Evolutionary conservation across 2,888 invertebrate species (phyloP), one percentile per base, ranked within the genome.

Genomic region (Eucriotettix oculatus): DNA sequence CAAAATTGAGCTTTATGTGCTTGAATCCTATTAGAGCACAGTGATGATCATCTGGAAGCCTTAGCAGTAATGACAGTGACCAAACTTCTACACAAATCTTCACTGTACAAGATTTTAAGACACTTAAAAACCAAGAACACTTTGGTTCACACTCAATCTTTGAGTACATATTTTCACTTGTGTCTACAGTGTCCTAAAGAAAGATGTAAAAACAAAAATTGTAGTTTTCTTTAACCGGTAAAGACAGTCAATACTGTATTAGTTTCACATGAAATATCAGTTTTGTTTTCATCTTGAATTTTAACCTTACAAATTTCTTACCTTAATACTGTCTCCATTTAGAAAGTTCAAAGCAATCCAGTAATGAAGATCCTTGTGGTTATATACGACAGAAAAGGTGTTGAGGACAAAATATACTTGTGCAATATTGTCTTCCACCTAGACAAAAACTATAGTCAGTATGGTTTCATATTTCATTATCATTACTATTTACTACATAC

Each of bases 331-430:
- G 9, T 48, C 12, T 48, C 5, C n/a, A 48, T 48, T 48, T 14
- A 48, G 48, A 48, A 48, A 48, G 48, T 48, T 48, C 12, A 14
- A n/a, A 9, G n/a, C 48, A 14, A 48, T 48, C 48, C 48, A 48
- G 48, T n/a, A 48, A 48, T 48, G 48, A 12, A 48, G n/a, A n/a
- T 48, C 79, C 62, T 76, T 76, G 66, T 84, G 82, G 68, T 83
- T 81, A 67, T 89, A 90, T 29, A 79, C 81, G 9, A 87, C 71
- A 64, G 82, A 80, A 65, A 90, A 74, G 57, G 81, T 84, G 71
- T 86, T 85, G 52, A 90, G 64, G 52, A 71, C 69, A 9, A 71
- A 68, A 29, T 69, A 68, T 40, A 74, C 66, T 52, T 68, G 69
- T 56, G 75, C 63, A 58, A 70, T 63, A 54, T 70, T 66, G 44